A percentile compares a stretch with the other conserved stretches of the same genome.
Evolutionary conservation across 2,113 vertebrate species (phyloP).

Genomic region (Gobius niger): DNA sequence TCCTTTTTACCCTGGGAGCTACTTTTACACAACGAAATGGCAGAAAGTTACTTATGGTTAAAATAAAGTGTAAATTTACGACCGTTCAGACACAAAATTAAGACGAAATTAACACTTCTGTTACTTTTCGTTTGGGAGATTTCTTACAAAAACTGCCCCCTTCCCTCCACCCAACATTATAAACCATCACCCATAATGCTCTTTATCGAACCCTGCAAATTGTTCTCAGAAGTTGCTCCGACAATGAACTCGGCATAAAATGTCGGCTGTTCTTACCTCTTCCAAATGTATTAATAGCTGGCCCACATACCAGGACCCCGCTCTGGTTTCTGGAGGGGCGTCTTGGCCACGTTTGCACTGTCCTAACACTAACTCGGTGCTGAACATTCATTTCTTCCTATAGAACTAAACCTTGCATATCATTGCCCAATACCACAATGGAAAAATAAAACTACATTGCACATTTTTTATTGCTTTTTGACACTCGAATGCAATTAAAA

Average conservation of each 20-base stretch:
- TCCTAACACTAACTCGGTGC: background rate
- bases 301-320: constrained; percentile 63
- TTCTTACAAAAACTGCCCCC: too few species aligned
- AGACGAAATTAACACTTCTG: too few species aligned
- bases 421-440: background rate
- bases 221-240: too few species aligned
- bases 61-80: too few species aligned
- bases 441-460: background rate
- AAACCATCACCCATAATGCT: too few species aligned
- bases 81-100: too few species aligned
- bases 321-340: constrained; percentile 65
- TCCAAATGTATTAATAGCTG: constrained; percentile 71
- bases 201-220: too few species aligned
- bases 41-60: too few species aligned
- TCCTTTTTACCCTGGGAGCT: too few species aligned
- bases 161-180: too few species aligned
- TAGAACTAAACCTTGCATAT: background rate
- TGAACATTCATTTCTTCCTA: background rate
- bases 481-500: constrained; percentile 14
- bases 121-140: too few species aligned
- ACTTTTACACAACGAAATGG: too few species aligned
- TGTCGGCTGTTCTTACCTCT: constrained; percentile 20
- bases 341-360: constrained; percentile 8
- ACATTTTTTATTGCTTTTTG: constrained; percentile 7
- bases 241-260: constrained; percentile 1